Base-by-base conservation (phyloP, 2,113 vertebrate species). In the Orycteropus afer region DNA sequence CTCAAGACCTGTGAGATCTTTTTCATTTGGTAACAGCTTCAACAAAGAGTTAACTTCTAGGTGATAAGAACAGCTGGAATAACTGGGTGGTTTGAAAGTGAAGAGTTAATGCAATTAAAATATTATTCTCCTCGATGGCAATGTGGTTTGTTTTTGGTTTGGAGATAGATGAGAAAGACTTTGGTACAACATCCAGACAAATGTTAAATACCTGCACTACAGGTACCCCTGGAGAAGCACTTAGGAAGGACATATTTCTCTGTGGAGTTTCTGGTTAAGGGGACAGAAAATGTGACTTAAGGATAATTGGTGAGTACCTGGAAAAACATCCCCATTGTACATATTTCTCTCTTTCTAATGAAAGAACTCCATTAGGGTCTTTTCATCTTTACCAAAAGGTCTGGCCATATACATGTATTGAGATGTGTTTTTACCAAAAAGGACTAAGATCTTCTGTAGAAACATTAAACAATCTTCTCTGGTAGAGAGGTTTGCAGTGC, bases 1-100 rank as follows among this genome's bases (percentile, higher is more conserved):
- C 20, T 0, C 0, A 2, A n/a, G 5, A n/a, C 29, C 37, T 11
- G 1, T 2, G 17, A 9, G 15, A 57, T 37, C 10, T 14, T 29
- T n/a, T 17, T 10, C 29, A 4, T 69, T 45, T 32, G 29, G 40
- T 45, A 37, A 22, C 49, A 69, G 59, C 47, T 22, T 34, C 86
- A 29, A 5, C 25, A 12, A 17, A 51, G 32, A 63, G 22, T n/a
- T 9, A 57, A 45, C 29, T 53, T 20, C 12, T 27, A 77, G 14
- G 25, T 14, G 23, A 47, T 8, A 14, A 20, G 32, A 40, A 23
- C 22, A 29, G 42, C 55, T 23, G n/a, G 23, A 37, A 8, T 15
- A 9, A 32, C 71, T 27, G 7, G 5, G 42, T 73, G 67, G 5
- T 67, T 55, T 53, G 49, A n/a, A 32, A n/a, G 29, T 25, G 32